A percentile compares a stretch with the other conserved stretches of the same genome.
Evolutionary conservation across 2,888 invertebrate genomes (phyloP).

Genomic region (Eilema depressum): DNA sequence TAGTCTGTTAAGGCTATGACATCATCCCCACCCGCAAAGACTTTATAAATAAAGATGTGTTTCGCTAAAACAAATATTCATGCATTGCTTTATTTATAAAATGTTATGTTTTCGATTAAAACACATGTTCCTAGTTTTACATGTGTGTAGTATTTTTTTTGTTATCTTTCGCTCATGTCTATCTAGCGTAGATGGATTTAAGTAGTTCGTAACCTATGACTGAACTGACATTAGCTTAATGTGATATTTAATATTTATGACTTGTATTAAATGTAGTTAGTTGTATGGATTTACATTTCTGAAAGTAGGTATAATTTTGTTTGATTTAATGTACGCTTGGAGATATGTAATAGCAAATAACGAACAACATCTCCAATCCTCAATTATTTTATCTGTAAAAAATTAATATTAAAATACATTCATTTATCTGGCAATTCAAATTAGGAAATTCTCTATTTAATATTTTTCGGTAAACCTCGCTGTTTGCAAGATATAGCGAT

Average conservation of each 20-base stretch:
- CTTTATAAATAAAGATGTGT: constrained; percentile 30
- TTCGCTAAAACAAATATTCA: constrained; percentile 22
- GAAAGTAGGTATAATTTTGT: constrained; percentile 60
- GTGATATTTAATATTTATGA: constrained; percentile 86
- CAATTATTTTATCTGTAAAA: not conserved
- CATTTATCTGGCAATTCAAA: constrained; percentile 1
- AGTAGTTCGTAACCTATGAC: constrained; percentile 78
- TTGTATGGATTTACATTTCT: constrained; percentile 68
- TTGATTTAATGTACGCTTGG: constrained; percentile 57
- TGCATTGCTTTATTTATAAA: constrained; percentile 38
- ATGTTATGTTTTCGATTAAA: constrained; percentile 34
- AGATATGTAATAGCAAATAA: constrained; percentile 42
- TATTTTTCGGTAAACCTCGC: not conserved
- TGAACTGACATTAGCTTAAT: constrained; percentile 85
- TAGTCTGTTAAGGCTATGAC: constrained; percentile 30
- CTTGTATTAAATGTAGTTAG: constrained; percentile 77
- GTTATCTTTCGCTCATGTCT: constrained; percentile 62
- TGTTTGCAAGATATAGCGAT: not conserved
- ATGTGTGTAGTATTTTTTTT: constrained; percentile 39
- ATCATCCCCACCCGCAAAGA: constrained; percentile 22
- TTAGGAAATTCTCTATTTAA: not conserved
- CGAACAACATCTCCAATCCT: constrained; percentile 11
- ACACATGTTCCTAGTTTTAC: constrained; percentile 31
- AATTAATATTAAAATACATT: constrained; percentile 18
- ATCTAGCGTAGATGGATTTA: constrained; percentile 61